phyloP scores from a whole-genome alignment of 2,797 vertebrate genomes.

The Yasuhikotakia modesta region DNA sequence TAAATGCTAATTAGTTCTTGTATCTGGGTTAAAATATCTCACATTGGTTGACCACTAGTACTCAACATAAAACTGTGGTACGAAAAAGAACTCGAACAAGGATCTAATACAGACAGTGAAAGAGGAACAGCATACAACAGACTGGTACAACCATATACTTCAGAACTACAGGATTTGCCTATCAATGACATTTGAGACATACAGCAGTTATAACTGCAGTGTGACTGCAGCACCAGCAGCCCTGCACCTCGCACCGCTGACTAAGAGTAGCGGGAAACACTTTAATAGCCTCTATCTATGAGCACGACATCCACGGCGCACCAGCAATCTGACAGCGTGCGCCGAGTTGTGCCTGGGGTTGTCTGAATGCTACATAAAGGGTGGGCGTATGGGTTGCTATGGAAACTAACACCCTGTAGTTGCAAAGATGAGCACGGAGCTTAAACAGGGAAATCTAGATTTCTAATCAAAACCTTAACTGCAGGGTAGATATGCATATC shows the following conservation, averaged over 20 bases:
- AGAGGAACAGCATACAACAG: not conserved
- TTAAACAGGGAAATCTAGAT: conserved; percentile 50
- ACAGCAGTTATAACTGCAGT: not conserved
- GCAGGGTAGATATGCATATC: conserved; percentile 44
- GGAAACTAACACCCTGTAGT: conserved; percentile 72
- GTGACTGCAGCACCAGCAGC: conserved; percentile 45
- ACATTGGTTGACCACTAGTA: too few species aligned
- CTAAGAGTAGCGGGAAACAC: conserved; percentile 64
- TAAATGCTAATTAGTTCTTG: too few species aligned
- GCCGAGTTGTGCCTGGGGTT: conserved; percentile 56
- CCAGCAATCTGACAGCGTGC: conserved; percentile 69
- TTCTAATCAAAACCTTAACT: conserved; percentile 49
- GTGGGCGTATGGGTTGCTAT: conserved; percentile 72
- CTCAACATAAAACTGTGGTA: not conserved
- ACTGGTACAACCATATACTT: not conserved
- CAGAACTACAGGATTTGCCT: not conserved
- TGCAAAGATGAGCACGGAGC: conserved; percentile 47
- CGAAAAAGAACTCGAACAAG: not conserved
- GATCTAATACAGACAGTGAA: not conserved
- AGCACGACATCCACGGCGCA: conserved; percentile 60
- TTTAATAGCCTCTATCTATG: conserved; percentile 75
- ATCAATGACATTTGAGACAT: conserved; percentile 9
- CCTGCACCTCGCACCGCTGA: conserved; percentile 58
- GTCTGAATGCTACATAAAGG: conserved; percentile 59
- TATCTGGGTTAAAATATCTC: not conserved